Base-by-base conservation (phyloP, 2,888 invertebrate species). In the Vannuccia rotundouncinata region DNA sequence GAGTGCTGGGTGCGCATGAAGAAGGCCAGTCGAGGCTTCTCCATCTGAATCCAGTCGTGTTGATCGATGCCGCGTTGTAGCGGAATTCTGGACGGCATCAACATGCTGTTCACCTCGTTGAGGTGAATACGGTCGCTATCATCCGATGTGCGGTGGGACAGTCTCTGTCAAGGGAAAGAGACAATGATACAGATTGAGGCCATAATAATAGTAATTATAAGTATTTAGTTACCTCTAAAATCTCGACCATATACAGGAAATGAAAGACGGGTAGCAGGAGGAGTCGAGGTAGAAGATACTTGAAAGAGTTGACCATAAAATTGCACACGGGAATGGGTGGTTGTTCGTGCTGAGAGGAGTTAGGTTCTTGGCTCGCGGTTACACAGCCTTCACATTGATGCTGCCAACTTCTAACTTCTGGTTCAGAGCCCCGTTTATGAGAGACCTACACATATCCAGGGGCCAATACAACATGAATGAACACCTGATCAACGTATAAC, bases 181-280 rank as follows among this genome's bases (percentile, higher is more conserved):
- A n/a, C n/a, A n/a, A n/a, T n/a, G n/a, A n/a, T n/a, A n/a, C n/a
- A n/a, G n/a, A n/a, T n/a, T n/a, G n/a, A n/a, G n/a, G n/a, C n/a
- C n/a, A n/a, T n/a, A n/a, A n/a, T n/a, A n/a, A n/a, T n/a, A n/a
- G n/a, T n/a, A n/a, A n/a, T n/a, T n/a, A n/a, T n/a, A n/a, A n/a
- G n/a, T n/a, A 45, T 1, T 22, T 29, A 29, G 77, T 80, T 13
- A 80, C 80, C 60, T 79, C 66, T 2, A 80, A 59, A 27, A 80
- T 79, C 28, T 80, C 60, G 59, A 59, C 45, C n/a, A 79, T 77
- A 31, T 80, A 78, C 2, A 80, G 78, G 30, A 80, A 80, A 28
- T 80, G 80, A 45, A 79, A 80, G 59, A 80, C 66, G 22, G 80
- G 80, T 25, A 80, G 30, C 1, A 80, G 66, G 17, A 80, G 31